Percentiles rank a stretch among this genome's conserved stretches.
These are phyloP conservation scores for Euphydryas editha DNA, from an alignment of 2,888 invertebrate genomes.

Conservation along the genomic window DNA sequence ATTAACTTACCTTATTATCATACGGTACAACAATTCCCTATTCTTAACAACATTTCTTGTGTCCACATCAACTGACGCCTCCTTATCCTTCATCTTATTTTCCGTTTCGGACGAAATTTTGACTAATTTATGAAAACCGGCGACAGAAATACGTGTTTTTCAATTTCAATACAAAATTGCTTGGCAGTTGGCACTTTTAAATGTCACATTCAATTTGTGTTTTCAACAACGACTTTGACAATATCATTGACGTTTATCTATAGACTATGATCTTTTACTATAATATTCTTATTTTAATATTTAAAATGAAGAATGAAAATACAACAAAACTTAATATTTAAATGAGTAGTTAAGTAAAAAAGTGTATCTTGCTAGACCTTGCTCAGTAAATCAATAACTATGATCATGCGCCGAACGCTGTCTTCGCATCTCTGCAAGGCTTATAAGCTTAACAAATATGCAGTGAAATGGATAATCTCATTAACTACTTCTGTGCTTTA, in stretches of 20 bases:
- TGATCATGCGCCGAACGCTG: slow-evolving; percentile 50
- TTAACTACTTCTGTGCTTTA: not conserved
- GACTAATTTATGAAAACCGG: slow-evolving; percentile 42
- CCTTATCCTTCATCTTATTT: slow-evolving; percentile 65
- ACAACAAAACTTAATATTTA: not conserved
- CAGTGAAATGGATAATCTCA: not conserved
- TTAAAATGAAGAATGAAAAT: not conserved
- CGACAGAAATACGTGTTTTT: slow-evolving; percentile 24
- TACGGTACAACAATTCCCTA: slow-evolving; percentile 93
- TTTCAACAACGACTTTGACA: not conserved
- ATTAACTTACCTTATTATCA: slow-evolving; percentile 91
- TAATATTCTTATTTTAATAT: not conserved
- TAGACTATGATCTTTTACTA: not conserved
- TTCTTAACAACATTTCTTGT: slow-evolving; percentile 93
- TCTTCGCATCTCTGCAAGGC: not conserved
- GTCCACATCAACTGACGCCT: slow-evolving; percentile 76
- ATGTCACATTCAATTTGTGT: not conserved
- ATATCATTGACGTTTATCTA: slow-evolving; percentile 9
- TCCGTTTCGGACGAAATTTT: slow-evolving; percentile 26
- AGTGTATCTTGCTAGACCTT: not conserved
- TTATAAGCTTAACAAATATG: not conserved
- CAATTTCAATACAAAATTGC: slow-evolving; percentile 12
- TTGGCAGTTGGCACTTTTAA: not conserved
- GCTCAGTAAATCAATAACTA: slow-evolving; percentile 51
- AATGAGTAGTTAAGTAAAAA: not conserved